Base-by-base conservation (phyloP, 2,888 invertebrate genomes). In the Biston betularia region DNA sequence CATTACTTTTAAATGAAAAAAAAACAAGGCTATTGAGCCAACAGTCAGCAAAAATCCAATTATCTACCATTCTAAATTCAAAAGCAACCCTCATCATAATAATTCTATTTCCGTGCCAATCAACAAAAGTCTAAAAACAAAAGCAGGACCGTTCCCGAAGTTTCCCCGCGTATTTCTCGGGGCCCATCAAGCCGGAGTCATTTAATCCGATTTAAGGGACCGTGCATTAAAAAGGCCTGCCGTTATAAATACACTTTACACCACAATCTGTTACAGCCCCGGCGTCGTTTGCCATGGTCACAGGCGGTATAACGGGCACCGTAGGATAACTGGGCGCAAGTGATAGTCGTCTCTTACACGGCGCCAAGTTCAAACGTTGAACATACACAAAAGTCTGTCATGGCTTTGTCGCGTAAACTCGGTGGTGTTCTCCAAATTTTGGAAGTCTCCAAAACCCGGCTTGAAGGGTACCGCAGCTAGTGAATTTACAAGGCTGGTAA, bases 221-320 rank as follows among this genome's bases (percentile, higher is more conserved):
- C 68, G 52, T 65, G 63, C 71, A 69, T 71, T 75, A 72, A 76
- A 79, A 76, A 74, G 77, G 70, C 63, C 46, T 52, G 70, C 69
- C 68, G 70, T 71, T 75, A 76, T 75, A 78, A 78, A 79, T 78
- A 78, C 63, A 77, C 74, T 77, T 74, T 71, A 76, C 59, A 68
- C 74, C 75, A 72, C 74, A 75, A 76, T 79, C 77, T 79, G 76
- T 72, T 71, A 73, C 65, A 71, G 68, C 61, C 63, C 63, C 57
- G 59, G 44, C 63, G 56, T 63, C 69, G 63, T 59, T 68, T 61
- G 63, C 58, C 38, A 12, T 50, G 40, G 15, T n/a, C 24, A 14
- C 42, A 33, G 58, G 42, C 12, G 40, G n/a, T 6, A 35, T 38
- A 8, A 8, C 0, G 12, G 6, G 38, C 15, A 48, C 48, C 24